These are phyloP conservation scores for Micrasema longulum DNA, from an alignment of 1,140 invertebrate species.

Conservation along the genomic window DNA sequence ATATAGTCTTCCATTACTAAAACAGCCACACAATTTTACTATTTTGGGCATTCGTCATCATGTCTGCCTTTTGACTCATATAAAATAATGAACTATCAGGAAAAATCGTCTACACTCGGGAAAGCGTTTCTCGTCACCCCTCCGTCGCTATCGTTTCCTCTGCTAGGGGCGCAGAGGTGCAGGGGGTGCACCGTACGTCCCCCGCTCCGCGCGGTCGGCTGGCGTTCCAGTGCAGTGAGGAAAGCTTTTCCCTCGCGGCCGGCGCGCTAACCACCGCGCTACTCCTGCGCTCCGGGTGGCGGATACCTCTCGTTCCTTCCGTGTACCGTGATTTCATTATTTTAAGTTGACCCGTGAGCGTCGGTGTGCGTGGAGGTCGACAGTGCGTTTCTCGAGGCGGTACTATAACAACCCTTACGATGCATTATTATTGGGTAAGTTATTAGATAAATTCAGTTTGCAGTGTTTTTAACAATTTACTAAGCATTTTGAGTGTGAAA, in stretches of 20 bases:
- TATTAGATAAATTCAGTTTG: too few species aligned
- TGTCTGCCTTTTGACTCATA: too few species aligned
- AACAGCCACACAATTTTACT: too few species aligned
- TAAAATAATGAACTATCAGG: not conserved
- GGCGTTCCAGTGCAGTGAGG: constrained; percentile 45
- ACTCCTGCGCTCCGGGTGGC: constrained; percentile 29
- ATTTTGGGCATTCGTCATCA: too few species aligned
- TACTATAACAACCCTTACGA: constrained; percentile 1
- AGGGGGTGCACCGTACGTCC: constrained; percentile 42
- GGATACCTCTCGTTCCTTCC: constrained; percentile 33
- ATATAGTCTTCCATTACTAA: too few species aligned
- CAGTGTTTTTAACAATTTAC: too few species aligned
- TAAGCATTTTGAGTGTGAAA: too few species aligned
- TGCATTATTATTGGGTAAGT: constrained; percentile 39
- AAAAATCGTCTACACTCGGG: not conserved
- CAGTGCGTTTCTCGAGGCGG: not conserved
- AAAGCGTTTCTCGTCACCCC: not conserved
- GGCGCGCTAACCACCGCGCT: constrained; percentile 43
- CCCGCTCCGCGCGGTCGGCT: constrained; percentile 45
- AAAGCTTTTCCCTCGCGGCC: constrained; percentile 48
- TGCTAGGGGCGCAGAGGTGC: constrained; percentile 37
- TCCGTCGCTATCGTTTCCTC: not conserved
- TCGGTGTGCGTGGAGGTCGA: constrained; percentile 14
- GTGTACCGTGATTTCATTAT: constrained; percentile 39
- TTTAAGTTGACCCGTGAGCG: constrained; percentile 38